Base-by-base conservation (phyloP, 1,140 invertebrate genomes). In the Drosophila varians region DNA sequence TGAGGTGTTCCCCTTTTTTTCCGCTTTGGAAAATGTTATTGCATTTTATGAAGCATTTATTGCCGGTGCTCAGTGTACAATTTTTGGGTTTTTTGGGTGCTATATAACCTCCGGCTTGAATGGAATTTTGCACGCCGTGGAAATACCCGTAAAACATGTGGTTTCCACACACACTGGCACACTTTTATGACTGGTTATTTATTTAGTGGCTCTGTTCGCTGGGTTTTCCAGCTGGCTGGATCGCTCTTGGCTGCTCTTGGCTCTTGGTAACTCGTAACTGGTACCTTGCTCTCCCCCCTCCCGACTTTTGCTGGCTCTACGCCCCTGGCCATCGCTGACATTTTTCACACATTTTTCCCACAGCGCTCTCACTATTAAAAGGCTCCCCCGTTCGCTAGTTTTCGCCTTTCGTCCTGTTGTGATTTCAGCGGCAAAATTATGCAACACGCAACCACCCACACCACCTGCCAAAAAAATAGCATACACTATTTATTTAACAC, bases 111-210 rank as follows among this genome's bases (percentile, higher is more conserved):
- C 42, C 51, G 23, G 45, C 49, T 43, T 60, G 46, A 79, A 79
- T 84, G 80, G 80, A 69, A 66, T 77, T 77, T 71, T 49, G 40
- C 36, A 21, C 65, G 28, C 53, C 31, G 36, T 46, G 70, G 70
- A 73, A 74, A 74, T 74, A 74, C 70, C 70, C 69, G 46, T 26
- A 16, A 48, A 61, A 46, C 79, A 78, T 82, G 74, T 83, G 78
- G 56, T 38, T 38, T 38, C 11, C 49, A 43, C 58, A 62, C 26
- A 40, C 21, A 45, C 45, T 60, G 26, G 38, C 58, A 64, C 42
- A 46, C 38, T 87, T 86, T 86, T 86, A 86, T 86, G 80, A 74
- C 80, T 87, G 82, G 72, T 86, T 86, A 86, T 86, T 86, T 86
- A 86, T 86, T 86, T 77, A 87, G 62, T 87, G 66, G 76, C 62